phyloP scores from a whole-genome alignment of 2,113 vertebrate genomes.

The Eudyptes chrysolophus region DNA sequence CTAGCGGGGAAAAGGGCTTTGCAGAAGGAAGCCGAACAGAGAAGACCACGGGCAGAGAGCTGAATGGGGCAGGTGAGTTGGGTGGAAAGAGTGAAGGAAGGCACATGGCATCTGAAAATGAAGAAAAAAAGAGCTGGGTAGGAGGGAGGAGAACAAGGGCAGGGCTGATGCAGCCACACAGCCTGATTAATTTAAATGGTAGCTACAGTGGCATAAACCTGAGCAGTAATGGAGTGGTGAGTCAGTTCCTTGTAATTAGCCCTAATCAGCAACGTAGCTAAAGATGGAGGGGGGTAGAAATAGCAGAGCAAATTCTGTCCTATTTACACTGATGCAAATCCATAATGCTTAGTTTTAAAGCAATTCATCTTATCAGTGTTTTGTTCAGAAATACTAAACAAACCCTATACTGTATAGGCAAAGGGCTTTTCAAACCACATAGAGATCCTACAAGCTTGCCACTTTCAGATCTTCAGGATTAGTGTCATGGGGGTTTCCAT shows the following conservation, averaged over 20 bases:
- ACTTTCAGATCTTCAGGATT: background rate
- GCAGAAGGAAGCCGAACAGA: background rate
- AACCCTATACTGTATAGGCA: background rate
- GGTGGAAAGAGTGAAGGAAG: background rate
- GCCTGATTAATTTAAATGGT: background rate
- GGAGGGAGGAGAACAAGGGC: background rate
- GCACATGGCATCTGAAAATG: background rate
- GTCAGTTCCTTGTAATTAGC: constrained; percentile 26
- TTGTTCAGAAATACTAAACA: background rate
- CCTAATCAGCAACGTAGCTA: background rate
- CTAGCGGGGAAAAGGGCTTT: background rate
- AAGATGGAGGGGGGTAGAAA: background rate
- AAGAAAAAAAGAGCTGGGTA: background rate
- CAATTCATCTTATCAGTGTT: background rate
- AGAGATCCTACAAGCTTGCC: background rate
- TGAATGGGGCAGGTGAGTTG: background rate
- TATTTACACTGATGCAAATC: background rate
- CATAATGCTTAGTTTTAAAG: background rate
- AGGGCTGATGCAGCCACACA: background rate
- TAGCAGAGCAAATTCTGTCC: background rate
- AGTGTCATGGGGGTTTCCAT: background rate
- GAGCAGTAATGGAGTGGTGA: background rate
- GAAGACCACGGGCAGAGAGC: background rate
- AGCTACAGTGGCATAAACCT: background rate
- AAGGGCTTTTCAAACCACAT: background rate